Evolutionary conservation across 2,113 vertebrate genomes (phyloP), one percentile per base, ranked within the genome.

Genomic region (Cathartes aura): DNA sequence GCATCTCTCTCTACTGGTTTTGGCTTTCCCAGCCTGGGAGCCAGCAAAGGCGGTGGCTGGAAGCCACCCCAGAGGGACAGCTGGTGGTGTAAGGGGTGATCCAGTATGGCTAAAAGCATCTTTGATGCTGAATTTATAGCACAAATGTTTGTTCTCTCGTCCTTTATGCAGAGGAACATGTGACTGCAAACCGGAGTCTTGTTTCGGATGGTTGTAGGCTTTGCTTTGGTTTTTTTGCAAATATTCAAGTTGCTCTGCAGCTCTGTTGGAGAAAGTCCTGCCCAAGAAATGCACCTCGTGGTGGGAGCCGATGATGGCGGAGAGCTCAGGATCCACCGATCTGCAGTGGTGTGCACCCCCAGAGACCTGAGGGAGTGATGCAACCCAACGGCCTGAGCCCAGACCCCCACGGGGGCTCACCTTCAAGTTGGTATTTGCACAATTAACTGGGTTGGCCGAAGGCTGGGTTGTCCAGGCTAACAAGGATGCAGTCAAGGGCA

Each of bases 271-370:
- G 63, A 32, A 80, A 55, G 30, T 45, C 34, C 70, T 63, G 79
- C 58, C 48, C 43, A 17, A 55, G 74, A 29, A 56, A 38, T 0
- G 0, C 4, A 3, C 29, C 83, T 43, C 0, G 1, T 40, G 18
- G 6, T 30, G 38, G 60, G 68, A 81, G 16, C 36, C 1, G 13
- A 3, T 38, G 89, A 1, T 30, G 68, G 13, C 0, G 4, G 27
- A 50, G 90, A 59, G 38, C 56, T 75, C 3, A 0, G 43, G 19
- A 43, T 38, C 43, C 48, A 12, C 19, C 58, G 19, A 2, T 2
- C 53, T n/a, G 32, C 80, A 36, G 30, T 3, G 23, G 2, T 12
- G 53, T 15, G 83, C 40, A 17, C 2, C 30, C 29, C 38, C 52
- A n/a, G 34, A 48, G 63, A 47, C 14, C 55, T 4, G 34, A 23